Conservation (phyloP, 2,797 vertebrate genomes). For the Gymnoscopelus braueri region DNA sequence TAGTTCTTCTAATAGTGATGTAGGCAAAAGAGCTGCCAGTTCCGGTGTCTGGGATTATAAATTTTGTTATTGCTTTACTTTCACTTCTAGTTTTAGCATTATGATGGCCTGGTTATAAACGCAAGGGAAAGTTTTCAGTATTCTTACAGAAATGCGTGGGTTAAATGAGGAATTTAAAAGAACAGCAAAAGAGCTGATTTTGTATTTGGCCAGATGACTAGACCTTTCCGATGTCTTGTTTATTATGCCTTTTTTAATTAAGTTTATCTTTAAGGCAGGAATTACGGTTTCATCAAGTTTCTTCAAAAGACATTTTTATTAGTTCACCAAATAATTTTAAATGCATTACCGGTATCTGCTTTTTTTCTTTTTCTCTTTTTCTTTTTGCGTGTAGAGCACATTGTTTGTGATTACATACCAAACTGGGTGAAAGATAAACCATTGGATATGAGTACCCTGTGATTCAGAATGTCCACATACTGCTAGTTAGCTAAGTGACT, state of each 20-base stretch:
- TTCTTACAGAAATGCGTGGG: no score
- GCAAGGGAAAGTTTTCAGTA: no score
- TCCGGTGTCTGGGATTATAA: neutral
- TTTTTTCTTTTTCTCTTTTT: no score
- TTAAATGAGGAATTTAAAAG: no score
- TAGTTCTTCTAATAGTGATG: conserved; percentile 45
- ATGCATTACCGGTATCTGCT: no score
- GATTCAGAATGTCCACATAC: conserved; percentile 56
- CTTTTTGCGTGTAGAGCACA: no score
- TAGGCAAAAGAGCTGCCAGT: conserved; percentile 10
- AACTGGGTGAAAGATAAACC: conserved; percentile 50
- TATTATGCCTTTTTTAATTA: conserved; percentile 35
- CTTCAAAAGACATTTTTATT: no score
- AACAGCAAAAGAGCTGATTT: no score
- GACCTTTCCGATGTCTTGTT: conserved; percentile 16
- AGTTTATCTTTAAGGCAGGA: no score
- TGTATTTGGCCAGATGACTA: no score
- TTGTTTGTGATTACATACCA: neutral
- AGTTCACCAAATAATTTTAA: no score
- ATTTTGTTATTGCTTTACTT: conserved; percentile 6
- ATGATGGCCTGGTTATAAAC: neutral
- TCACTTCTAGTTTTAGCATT: conserved; percentile 16
- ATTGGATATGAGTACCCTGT: conserved; percentile 55
- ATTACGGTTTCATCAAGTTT: no score
- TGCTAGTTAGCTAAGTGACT: conserved; percentile 46